Evolutionary conservation across 2,797 vertebrate genomes (phyloP), one percentile per base, ranked within the genome.

Genomic region (Centroberyx gerrardi): DNA sequence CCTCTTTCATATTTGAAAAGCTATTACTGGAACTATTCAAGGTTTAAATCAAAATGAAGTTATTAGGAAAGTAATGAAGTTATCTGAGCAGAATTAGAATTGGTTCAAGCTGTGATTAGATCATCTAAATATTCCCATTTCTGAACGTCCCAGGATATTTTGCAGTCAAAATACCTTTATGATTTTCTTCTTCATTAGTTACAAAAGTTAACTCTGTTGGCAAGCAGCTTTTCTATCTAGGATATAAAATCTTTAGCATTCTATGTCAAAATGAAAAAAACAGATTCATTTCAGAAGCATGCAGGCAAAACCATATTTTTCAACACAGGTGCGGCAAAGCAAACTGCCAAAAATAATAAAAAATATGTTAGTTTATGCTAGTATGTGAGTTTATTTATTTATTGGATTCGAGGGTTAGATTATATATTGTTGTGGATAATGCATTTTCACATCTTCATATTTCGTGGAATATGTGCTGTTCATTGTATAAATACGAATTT

Each of bases 61-160:
- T 76, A 83, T 80, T 65, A 65, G 42, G 33, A 54, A 55, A 44
- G 10, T 77, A 75, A 80, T 74, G 2, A 67, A 70, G 54, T 48
- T 71, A n/a, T 75, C 38, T 49, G 55, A 69, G 76, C 14, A 36
- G 48, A 80, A 75, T 76, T 74, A 80, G 17, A 76, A 56, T 40
- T 46, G 59, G 55, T 68, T 72, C 15, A 28, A 48, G 27, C 49
- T 53, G 5, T 17, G 13, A 3, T 18, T 4, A 22, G n/a, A 36
- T 5, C 33, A 36, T 36, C 12, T 54, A 27, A 68, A 1, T 7
- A 1, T 36, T 36, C 8, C 8, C 54, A 44, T 64, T 62, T 59
- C 9, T 27, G 40, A 53, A 61, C 72, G 62, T 78, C 67, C 49
- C 5, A 7, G 15, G 22, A 3, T 61, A 59, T 63, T 74, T 63